A percentile compares a stretch with the other conserved stretches of the same genome.
phyloP scores from a whole-genome alignment of 2,888 invertebrate species.

The Pharmacophagus antenor region DNA sequence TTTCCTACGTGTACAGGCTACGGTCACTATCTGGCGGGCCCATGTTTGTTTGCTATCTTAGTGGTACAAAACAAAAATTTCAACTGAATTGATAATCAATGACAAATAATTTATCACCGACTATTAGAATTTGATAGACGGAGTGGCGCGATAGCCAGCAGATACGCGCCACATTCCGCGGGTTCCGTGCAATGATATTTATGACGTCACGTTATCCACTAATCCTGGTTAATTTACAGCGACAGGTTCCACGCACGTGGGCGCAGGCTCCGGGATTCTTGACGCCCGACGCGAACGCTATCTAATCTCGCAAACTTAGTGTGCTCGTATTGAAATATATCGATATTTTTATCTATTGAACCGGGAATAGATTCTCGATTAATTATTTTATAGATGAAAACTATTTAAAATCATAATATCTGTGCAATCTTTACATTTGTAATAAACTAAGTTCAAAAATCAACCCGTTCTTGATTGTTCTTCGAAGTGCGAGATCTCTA shows the following conservation, averaged over 20 bases:
- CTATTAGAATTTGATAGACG: conserved; percentile 5
- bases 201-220: conserved; percentile 32
- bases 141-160: conserved; percentile 5
- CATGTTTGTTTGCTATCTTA: too few species aligned
- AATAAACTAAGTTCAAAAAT: background rate
- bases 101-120: conserved; percentile 5
- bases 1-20: too few species aligned
- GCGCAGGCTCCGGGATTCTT: conserved; percentile 41
- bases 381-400: background rate
- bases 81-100: too few species aligned
- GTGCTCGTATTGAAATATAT: conserved; percentile 37
- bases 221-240: conserved; percentile 36
- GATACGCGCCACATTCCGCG: conserved; percentile 21
- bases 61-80: too few species aligned
- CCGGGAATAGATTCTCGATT: background rate
- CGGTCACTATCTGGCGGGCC: too few species aligned
- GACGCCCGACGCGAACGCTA: conserved; percentile 38
- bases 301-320: conserved; percentile 39
- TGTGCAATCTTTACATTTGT: background rate
- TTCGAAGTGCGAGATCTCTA: background rate
- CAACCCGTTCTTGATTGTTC: background rate
- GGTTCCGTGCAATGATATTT: conserved; percentile 19
- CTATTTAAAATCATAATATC: background rate
- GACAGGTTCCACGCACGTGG: conserved; percentile 38
- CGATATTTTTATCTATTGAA: conserved; percentile 26